These are phyloP conservation scores for Lanius ludovicianus DNA, from an alignment of 2,113 vertebrate genomes.

Conservation along the genomic window DNA sequence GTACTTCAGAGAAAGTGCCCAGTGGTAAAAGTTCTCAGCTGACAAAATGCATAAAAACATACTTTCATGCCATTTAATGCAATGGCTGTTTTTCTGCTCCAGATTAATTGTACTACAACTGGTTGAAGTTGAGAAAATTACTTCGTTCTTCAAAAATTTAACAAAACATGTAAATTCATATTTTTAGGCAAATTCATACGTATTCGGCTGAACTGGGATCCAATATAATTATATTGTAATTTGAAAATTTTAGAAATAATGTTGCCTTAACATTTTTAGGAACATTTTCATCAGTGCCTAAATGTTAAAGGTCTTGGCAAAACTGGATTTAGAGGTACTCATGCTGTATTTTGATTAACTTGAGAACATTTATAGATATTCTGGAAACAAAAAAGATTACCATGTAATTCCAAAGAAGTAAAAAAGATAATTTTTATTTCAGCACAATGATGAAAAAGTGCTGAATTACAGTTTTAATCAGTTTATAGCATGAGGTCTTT, in stretches of 20 bases:
- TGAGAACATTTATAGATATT: neutral
- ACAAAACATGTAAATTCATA: neutral
- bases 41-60: neutral
- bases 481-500: neutral
- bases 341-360: neutral
- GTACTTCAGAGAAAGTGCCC: neutral
- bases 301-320: neutral
- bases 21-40: neutral
- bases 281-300: neutral
- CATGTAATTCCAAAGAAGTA: neutral
- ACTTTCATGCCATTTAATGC: neutral
- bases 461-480: neutral
- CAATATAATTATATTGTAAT: neutral
- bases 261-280: neutral
- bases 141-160: neutral
- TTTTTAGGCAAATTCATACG: neutral
- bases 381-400: neutral
- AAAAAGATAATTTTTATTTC: neutral
- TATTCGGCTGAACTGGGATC: neutral
- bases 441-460: neutral
- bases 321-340: neutral
- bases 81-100: neutral
- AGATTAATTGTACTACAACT: neutral
- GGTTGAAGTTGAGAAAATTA: neutral
- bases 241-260: neutral